These are phyloP conservation scores for Melieria omissa DNA, from an alignment of 2,888 invertebrate genomes.

Conservation along the genomic window DNA sequence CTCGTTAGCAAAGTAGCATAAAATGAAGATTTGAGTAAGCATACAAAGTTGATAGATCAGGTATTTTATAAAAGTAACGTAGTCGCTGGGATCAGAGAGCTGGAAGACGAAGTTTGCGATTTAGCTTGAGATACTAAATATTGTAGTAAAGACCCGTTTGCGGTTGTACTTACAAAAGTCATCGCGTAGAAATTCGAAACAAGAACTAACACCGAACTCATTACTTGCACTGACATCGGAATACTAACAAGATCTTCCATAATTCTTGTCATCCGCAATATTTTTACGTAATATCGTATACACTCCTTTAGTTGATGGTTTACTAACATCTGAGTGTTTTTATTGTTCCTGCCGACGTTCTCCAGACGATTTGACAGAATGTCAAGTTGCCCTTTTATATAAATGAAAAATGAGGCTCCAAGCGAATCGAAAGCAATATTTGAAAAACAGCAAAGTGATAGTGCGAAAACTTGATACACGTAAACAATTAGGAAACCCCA, in stretches of 20 bases:
- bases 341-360: conserved; percentile 43
- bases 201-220: conserved; percentile 56
- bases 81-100: conserved; percentile 44
- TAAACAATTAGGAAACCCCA: conserved; percentile 47
- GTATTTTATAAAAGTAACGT: conserved; percentile 47
- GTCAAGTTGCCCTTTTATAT: conserved; percentile 53
- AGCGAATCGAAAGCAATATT: conserved; percentile 57
- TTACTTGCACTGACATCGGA: conserved; percentile 57
- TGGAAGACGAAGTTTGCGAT: conserved; percentile 11
- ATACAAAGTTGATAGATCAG: conserved; percentile 53
- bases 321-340: conserved; percentile 37
- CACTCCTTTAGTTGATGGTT: conserved; percentile 49
- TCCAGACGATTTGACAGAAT: conserved; percentile 53
- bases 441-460: conserved; percentile 44
- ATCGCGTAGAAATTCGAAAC: conserved; percentile 58
- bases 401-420: conserved; percentile 52
- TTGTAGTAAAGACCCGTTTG: too few relatives aligned
- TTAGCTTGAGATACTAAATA: neutral
- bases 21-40: conserved; percentile 56
- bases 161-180: conserved; percentile 49
- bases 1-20: conserved; percentile 55
- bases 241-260: conserved; percentile 52
- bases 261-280: conserved; percentile 44
- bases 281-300: conserved; percentile 46
- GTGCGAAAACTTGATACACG: conserved; percentile 45